phyloP scores from a whole-genome alignment of 2,888 invertebrate species.

The Erebia aethiops region DNA sequence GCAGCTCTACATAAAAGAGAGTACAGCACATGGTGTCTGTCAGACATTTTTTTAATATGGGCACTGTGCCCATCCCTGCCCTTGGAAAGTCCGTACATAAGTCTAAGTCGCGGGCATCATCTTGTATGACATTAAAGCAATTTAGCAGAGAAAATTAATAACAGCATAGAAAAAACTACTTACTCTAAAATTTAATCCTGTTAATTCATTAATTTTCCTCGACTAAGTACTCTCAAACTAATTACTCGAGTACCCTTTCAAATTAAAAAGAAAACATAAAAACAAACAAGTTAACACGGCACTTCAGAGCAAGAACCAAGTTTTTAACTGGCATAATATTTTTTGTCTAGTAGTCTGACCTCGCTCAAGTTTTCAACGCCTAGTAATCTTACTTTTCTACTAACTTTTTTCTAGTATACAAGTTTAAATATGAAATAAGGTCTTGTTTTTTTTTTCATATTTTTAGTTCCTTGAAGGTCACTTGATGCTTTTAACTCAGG shows the following conservation, averaged over 20 bases:
- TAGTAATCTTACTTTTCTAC: constrained; percentile 1
- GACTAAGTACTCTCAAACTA: constrained; percentile 1
- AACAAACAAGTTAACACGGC: constrained; percentile 10
- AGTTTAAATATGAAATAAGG: neutral
- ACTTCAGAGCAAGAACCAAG: constrained; percentile 1
- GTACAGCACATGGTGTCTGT: too few species aligned
- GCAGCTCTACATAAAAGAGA: too few species aligned
- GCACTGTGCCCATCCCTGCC: too few species aligned
- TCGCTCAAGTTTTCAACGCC: constrained; percentile 15
- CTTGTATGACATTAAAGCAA: too few species aligned
- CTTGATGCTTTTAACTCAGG: too few species aligned
- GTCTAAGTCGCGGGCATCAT: too few species aligned
- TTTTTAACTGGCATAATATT: constrained; percentile 20
- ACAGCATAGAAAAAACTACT: neutral
- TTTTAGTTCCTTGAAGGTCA: neutral
- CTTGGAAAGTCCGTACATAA: too few species aligned
- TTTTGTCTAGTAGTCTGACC: constrained; percentile 4
- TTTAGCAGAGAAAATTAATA: neutral
- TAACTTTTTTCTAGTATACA: neutral
- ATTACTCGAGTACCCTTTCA: constrained; percentile 12
- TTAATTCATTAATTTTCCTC: constrained; percentile 16
- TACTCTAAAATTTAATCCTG: neutral
- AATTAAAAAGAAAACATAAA: constrained; percentile 6
- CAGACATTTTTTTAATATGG: too few species aligned
- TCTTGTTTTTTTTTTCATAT: neutral